Evolutionary conservation across 1,140 invertebrate species (phyloP), one percentile per base, ranked within the genome.

Genomic region (Lepidurus packardi): DNA sequence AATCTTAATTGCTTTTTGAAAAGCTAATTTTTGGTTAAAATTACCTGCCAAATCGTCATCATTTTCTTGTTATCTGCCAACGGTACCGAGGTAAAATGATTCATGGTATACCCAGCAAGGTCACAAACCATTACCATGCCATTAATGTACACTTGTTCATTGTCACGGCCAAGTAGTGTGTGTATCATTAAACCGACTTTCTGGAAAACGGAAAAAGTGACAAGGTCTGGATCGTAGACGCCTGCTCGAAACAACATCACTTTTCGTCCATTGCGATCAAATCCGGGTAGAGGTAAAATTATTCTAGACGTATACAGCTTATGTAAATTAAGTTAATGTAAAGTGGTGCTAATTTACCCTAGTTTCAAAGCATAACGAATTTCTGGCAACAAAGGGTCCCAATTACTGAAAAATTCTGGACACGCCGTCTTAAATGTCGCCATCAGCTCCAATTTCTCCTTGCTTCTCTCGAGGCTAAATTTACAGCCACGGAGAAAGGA

Each of bases 231-330:
- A 81, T 88, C 85, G 77, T 84, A 87, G 73, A 83, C 81, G 6
- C 85, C 87, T 47, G 85, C 84, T 75, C 87, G 85, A 34, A 93
- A 89, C 25, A 93, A 85, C 4, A 92, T 89, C 1, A 94, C 92
- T 80, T 92, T 88, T 78, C 91, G 88, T 6, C 92, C 93, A 79
- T 92, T 90, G 3, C 90, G 88, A 0, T 93, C 93, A 13, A 93
- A 84, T 2, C 92, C 92, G 0, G 92, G 92, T 65, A 94, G 83
- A 47, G 91, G 90, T 24, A 92, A 92, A 81, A 92, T 87, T 82
- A 92, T 89, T 44, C 93, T 94, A 84, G 4, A 87, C 87, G 81
- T 8, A 34, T n/a, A 53, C 8, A 43, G 5, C 9, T n/a, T 47
- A 21, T 24, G 7, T 45, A 7, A 77, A n/a, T 9, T 7, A 44